Percentiles rank a stretch among this genome's conserved stretches.
These are phyloP conservation scores for Rotaria macrura DNA, from an alignment of 2,888 invertebrate genomes.

Conservation along the genomic window DNA sequence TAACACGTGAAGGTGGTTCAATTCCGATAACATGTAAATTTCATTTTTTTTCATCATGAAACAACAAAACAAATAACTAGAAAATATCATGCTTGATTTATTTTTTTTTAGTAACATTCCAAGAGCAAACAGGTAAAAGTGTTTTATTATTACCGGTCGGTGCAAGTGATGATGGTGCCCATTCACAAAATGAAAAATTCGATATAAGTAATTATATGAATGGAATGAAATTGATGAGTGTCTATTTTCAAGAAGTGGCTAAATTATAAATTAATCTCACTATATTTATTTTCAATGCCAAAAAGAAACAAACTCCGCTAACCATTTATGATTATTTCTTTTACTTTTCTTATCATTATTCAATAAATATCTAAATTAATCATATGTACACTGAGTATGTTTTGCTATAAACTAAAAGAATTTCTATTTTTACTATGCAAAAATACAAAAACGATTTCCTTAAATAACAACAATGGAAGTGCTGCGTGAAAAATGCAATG, in stretches of 20 bases:
- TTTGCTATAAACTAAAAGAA: neutral
- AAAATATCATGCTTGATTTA: too few species aligned
- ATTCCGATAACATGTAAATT: conserved; percentile 71
- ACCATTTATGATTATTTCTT: too few species aligned
- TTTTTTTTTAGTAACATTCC: conserved; percentile 60
- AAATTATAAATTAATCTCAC: neutral
- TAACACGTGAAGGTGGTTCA: conserved; percentile 90
- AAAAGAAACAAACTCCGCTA: neutral
- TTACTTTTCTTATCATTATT: too few species aligned
- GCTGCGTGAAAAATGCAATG: neutral
- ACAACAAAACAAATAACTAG: too few species aligned
- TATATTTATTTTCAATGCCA: neutral
- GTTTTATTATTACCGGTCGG: conserved; percentile 88
- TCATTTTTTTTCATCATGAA: neutral
- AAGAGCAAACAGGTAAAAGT: conserved; percentile 77
- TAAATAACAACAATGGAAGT: neutral
- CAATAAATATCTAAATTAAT: too few species aligned
- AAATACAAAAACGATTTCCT: neutral
- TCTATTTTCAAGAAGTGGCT: conserved; percentile 32
- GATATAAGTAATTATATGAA: conserved; percentile 81
- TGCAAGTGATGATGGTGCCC: conserved; percentile 88
- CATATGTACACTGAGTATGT: too few species aligned
- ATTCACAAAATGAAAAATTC: conserved; percentile 95
- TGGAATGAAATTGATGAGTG: conserved; percentile 53
- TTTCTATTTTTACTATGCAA: neutral